A percentile compares a stretch with the other conserved stretches of the same genome.
phyloP scores from a whole-genome alignment of 2,888 invertebrate genomes.

The Sceliomorpha sp. region DNA sequence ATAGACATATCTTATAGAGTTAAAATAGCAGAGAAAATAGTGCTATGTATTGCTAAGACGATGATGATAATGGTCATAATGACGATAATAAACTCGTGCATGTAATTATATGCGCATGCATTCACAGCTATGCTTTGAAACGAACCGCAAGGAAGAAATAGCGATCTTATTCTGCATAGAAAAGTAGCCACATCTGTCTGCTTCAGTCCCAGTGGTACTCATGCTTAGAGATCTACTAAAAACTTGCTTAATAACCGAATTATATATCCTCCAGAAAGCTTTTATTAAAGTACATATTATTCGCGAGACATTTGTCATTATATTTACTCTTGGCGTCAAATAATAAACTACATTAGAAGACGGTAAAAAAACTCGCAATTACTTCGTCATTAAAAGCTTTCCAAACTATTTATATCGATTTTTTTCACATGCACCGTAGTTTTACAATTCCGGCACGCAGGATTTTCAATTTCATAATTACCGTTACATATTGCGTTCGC shows the following conservation, averaged over 20 bases:
- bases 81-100: constrained; percentile 24
- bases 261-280: too few species aligned
- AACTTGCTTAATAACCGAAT: constrained; percentile 21
- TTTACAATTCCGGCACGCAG: too few species aligned
- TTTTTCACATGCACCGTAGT: too few species aligned
- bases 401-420: too few species aligned
- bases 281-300: too few species aligned
- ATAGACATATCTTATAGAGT: neutral
- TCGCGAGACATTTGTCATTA: too few species aligned
- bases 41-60: constrained; percentile 11
- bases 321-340: too few species aligned
- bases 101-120: constrained; percentile 33
- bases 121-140: constrained; percentile 31
- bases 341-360: too few species aligned
- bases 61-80: constrained; percentile 37
- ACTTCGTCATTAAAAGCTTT: too few species aligned
- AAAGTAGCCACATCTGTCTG: constrained; percentile 29
- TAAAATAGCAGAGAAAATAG: neutral
- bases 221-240: constrained; percentile 3
- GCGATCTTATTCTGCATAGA: constrained; percentile 18
- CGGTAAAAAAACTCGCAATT: too few species aligned
- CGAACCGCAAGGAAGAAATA: constrained; percentile 19
- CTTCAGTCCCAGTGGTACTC: constrained; percentile 23
- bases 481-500: neutral
- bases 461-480: neutral